These are phyloP conservation scores for Leuctra nigra DNA, from an alignment of 2,888 invertebrate genomes.

Conservation along the genomic window DNA sequence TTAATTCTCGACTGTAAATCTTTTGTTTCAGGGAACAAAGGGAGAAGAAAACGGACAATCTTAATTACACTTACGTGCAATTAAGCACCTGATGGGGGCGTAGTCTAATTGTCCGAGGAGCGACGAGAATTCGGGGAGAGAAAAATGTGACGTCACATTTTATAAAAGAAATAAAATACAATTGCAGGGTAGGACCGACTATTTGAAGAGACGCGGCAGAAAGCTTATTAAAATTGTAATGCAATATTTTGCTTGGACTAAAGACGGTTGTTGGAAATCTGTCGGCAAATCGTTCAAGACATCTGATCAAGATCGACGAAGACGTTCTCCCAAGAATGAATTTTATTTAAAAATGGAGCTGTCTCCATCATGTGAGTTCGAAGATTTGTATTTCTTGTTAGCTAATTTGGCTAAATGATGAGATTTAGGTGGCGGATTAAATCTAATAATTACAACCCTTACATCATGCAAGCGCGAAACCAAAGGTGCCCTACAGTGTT, in stretches of 20 bases:
- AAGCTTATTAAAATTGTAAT: no score
- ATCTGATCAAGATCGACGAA: constrained; percentile 1
- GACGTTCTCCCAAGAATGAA: no score
- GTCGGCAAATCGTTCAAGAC: not conserved
- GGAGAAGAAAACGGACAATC: constrained; percentile 84
- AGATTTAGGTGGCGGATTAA: constrained; percentile 2
- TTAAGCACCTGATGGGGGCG: constrained; percentile 48
- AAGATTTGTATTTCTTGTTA: no score
- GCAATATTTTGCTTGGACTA: no score
- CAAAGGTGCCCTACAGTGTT: constrained; percentile 75
- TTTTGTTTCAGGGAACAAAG: constrained; percentile 61
- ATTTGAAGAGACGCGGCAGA: no score
- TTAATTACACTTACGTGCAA: constrained; percentile 64
- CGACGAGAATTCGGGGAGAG: not conserved
- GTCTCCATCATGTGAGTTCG: no score
- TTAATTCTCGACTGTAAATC: no score
- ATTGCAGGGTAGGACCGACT: no score
- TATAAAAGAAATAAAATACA: no score
- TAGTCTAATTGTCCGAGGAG: constrained; percentile 56
- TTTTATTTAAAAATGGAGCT: no score
- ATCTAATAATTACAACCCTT: constrained; percentile 11
- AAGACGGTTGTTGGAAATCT: not conserved
- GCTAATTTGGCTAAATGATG: no score
- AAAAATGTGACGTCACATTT: no score
- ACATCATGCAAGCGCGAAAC: constrained; percentile 59